Evolutionary conservation across 2,797 vertebrate genomes (phyloP).

Genomic region (Choloepus didactylus): DNA sequence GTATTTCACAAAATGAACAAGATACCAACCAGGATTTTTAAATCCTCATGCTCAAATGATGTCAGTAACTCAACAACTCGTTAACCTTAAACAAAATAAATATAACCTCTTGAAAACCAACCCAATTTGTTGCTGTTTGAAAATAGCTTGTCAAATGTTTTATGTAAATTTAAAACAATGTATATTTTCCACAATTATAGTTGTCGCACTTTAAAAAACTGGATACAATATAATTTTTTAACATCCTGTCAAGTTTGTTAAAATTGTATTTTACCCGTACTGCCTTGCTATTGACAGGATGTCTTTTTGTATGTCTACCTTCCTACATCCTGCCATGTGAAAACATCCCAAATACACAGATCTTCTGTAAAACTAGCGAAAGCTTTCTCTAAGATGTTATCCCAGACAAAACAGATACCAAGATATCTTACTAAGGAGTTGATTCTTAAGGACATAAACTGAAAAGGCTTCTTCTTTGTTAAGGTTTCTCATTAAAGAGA

Average conservation of each 20-base stretch:
- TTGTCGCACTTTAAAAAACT: background rate
- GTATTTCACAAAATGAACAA: constrained; percentile 40
- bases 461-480: background rate
- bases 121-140: background rate
- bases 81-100: background rate
- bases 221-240: background rate
- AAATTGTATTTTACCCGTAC: background rate
- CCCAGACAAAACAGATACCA: constrained; percentile 25
- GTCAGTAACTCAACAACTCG: constrained; percentile 3
- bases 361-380: constrained; percentile 56
- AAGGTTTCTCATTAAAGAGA: constrained; percentile 37
- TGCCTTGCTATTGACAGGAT: background rate
- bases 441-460: constrained; percentile 39
- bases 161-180: constrained; percentile 54
- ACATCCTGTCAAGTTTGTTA: background rate
- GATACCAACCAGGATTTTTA: background rate
- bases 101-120: background rate
- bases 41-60: constrained; percentile 45
- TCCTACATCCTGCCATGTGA: background rate
- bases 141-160: background rate
- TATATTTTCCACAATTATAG: constrained; percentile 1
- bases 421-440: background rate
- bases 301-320: background rate
- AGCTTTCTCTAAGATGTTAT: constrained; percentile 42
- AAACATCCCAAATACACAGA: background rate